Percentiles rank a stretch among this genome's conserved stretches.
phyloP scores from a whole-genome alignment of 2,113 vertebrate species.

The Baryphthengus martii region DNA sequence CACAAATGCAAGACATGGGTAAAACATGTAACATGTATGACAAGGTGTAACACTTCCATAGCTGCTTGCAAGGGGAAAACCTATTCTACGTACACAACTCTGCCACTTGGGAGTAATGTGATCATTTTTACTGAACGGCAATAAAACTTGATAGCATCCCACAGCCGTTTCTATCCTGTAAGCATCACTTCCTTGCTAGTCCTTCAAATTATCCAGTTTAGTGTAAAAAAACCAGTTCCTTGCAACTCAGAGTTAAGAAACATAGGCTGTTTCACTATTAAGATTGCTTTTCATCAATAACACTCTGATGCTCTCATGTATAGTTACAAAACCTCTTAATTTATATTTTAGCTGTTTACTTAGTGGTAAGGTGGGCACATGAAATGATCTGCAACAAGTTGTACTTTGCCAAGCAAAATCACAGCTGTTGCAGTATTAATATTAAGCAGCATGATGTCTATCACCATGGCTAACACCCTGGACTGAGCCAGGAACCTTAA shows the following conservation, averaged over 20 bases:
- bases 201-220: conserved; percentile 47
- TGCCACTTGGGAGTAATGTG: not conserved
- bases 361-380: not conserved
- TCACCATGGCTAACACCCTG: not conserved
- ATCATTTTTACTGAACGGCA: conserved; percentile 13
- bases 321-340: not conserved
- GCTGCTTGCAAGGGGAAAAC: not conserved
- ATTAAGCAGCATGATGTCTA: conserved; percentile 33
- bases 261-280: not conserved
- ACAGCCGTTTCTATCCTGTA: conserved; percentile 28
- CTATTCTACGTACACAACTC: not conserved
- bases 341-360: not conserved
- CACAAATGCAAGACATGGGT: not conserved
- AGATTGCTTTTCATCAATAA: not conserved
- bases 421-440: not conserved
- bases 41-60: not conserved
- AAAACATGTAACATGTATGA: not conserved
- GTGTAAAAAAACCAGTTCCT: conserved; percentile 1
- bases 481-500: conserved; percentile 36
- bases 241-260: conserved; percentile 13
- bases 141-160: conserved; percentile 39
- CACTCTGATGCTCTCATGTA: not conserved
- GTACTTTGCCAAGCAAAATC: not conserved
- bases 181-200: conserved; percentile 56
- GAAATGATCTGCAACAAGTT: not conserved